Percentiles rank a stretch among this genome's conserved stretches.
These are phyloP conservation scores for Thaleichthys pacificus DNA, from an alignment of 2,797 vertebrate genomes.

Conservation along the genomic window DNA sequence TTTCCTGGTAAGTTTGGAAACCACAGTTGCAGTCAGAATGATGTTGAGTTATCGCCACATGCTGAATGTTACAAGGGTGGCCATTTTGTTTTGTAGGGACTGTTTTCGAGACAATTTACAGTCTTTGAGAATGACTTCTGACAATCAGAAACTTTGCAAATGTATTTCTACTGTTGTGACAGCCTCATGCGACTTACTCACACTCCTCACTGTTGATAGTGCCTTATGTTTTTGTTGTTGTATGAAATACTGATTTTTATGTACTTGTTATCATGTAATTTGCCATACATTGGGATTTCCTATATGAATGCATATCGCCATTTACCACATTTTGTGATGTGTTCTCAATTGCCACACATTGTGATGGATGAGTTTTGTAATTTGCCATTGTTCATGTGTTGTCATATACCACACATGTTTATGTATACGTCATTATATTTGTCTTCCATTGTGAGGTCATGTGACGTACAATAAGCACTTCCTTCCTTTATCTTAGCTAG, in stretches of 20 bases:
- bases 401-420: background rate
- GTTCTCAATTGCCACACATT: background rate
- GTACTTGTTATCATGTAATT: background rate
- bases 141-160: background rate
- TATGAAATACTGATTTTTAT: background rate
- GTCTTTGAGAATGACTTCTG: background rate
- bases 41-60: background rate
- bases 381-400: background rate
- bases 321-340: background rate
- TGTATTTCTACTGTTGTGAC: background rate
- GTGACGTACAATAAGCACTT: background rate
- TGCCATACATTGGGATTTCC: background rate
- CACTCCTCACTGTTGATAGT: background rate
- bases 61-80: background rate
- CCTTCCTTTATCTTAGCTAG: background rate
- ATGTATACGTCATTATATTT: background rate
- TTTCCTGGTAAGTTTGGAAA: background rate
- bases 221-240: background rate
- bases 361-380: background rate
- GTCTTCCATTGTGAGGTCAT: background rate
- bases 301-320: background rate
- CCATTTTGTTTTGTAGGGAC: background rate
- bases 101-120: background rate
- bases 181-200: background rate
- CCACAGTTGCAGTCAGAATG: background rate